These are phyloP conservation scores for Linurgus olivaceus DNA, from an alignment of 2,797 vertebrate genomes.

Conservation along the genomic window DNA sequence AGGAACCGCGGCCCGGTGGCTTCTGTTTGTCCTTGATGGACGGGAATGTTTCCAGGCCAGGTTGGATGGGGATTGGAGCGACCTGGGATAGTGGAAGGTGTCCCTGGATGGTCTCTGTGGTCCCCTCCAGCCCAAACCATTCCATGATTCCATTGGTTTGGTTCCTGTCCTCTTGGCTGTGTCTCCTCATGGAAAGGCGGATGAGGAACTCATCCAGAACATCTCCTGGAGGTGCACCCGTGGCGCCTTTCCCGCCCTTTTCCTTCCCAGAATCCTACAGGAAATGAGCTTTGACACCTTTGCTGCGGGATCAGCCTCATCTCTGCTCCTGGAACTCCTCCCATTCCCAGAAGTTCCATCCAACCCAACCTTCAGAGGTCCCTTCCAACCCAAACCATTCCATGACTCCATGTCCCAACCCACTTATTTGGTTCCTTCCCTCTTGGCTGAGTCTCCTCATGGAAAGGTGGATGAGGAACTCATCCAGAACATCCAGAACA, in stretches of 20 bases:
- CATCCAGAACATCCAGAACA: neutral
- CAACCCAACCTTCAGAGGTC: neutral
- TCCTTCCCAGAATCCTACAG: neutral
- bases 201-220: neutral
- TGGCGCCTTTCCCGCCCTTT: neutral
- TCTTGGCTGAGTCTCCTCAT: neutral
- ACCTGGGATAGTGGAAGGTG: neutral
- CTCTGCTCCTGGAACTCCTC: accelerated
- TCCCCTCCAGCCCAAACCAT: neutral
- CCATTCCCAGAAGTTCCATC: neutral
- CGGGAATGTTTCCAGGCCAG: accelerated
- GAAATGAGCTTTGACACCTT: neutral
- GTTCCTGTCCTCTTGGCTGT: neutral
- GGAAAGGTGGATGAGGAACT: neutral
- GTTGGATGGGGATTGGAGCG: neutral
- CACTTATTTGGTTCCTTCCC: accelerated
- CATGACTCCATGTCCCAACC: too few species aligned
- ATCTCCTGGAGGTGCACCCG: neutral
- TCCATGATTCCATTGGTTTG: neutral
- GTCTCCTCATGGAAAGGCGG: neutral
- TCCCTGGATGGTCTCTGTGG: neutral
- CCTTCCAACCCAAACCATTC: too few species aligned
- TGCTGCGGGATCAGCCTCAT: accelerated
- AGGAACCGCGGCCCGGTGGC: accelerated
- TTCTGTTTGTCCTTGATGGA: accelerated